These are phyloP conservation scores for Heterodera schachtii DNA, from an alignment of 1,140 invertebrate species.

Conservation along the genomic window DNA sequence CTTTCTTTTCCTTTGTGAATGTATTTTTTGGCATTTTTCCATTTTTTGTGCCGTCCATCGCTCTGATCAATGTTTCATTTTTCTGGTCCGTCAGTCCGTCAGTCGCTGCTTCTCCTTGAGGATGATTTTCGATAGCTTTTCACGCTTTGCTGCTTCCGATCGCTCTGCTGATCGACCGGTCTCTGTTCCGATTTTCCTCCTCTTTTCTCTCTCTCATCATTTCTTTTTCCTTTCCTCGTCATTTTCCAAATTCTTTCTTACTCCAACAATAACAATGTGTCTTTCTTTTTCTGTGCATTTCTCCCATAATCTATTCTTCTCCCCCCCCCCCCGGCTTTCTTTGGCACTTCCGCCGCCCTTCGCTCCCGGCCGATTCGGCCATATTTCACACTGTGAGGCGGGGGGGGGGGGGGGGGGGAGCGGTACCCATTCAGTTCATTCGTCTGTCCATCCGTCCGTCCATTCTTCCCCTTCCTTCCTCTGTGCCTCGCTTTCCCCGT, in stretches of 20 bases:
- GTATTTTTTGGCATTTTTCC: too few species aligned
- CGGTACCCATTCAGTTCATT: neutral
- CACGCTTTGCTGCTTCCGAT: too few species aligned
- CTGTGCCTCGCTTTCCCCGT: too few species aligned
- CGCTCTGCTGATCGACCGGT: neutral
- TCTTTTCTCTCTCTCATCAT: neutral
- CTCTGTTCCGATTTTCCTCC: neutral
- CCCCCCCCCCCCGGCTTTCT: neutral
- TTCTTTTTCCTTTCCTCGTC: neutral
- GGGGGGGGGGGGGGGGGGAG: neutral
- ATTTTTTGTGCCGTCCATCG: too few species aligned
- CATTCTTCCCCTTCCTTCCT: neutral
- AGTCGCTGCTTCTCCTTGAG: too few species aligned
- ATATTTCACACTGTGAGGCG: constrained; percentile 26
- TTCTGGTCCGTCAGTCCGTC: too few species aligned
- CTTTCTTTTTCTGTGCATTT: neutral
- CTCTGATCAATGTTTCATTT: too few species aligned
- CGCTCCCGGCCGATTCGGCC: constrained; percentile 24
- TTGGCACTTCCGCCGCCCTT: neutral
- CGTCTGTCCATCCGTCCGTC: constrained; percentile 1
- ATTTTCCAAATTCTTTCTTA: neutral
- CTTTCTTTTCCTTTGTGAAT: too few species aligned
- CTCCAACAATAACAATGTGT: neutral
- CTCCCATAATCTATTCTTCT: neutral
- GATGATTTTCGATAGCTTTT: neutral